Evolutionary conservation across 2,113 vertebrate genomes (phyloP).

Genomic region (Calyptomena viridis): DNA sequence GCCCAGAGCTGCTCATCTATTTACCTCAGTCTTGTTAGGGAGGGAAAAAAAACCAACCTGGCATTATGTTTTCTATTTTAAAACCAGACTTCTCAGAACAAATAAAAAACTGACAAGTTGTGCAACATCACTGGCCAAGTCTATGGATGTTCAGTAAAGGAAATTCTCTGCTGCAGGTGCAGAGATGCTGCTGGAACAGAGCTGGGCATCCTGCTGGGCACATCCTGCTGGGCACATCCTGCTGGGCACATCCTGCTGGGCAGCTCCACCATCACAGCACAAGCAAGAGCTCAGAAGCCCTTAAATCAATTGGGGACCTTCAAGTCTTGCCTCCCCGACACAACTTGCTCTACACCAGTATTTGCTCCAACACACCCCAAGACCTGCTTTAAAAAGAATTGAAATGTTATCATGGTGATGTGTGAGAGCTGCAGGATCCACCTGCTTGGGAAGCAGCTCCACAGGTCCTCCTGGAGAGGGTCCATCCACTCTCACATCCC

Average conservation of each 20-base stretch:
- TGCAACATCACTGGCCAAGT: not conserved
- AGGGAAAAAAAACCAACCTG: not conserved
- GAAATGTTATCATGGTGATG: accelerated
- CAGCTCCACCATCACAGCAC: not conserved
- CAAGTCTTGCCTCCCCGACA: not conserved
- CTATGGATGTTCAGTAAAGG: not conserved
- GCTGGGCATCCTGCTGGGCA: not conserved
- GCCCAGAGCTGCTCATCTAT: not conserved
- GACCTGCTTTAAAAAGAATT: not conserved
- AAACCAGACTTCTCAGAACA: not conserved
- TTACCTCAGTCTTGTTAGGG: not conserved
- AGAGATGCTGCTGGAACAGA: not conserved
- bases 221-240: not conserved
- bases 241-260: not conserved
- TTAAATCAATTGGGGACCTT: not conserved
- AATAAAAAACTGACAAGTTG: not conserved
- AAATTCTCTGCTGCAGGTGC: not conserved
- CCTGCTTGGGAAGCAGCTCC: not conserved
- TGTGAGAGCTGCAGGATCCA: not conserved
- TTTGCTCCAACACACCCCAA: not conserved
- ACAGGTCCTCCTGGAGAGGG: not conserved
- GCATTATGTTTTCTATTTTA: not conserved
- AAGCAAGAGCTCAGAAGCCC: not conserved
- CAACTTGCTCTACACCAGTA: not conserved
- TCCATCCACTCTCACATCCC: not conserved